Base-by-base conservation (phyloP, 2,797 vertebrate genomes). In the Mycteria americana region DNA sequence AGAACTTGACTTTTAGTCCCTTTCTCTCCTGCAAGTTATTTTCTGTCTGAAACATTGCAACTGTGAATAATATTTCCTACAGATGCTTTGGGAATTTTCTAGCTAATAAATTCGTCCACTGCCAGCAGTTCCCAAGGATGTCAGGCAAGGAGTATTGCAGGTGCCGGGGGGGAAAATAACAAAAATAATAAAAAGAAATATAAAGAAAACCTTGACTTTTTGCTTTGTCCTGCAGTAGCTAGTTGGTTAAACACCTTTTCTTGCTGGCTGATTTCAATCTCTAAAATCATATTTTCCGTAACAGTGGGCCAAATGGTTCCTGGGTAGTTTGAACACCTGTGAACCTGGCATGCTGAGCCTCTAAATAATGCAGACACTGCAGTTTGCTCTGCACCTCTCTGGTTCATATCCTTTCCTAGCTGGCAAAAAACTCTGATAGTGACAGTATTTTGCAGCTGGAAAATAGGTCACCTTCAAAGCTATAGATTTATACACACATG, bases 241-340 rank as follows among this genome's bases (percentile, higher is more conserved):
- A 35, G 25, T 62, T 69, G 39, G 67, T 88, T 81, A 88, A 93
- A 67, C 60, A 89, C 48, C 88, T 89, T 70, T 82, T 63, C 69
- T 91, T 70, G 28, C 63, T 5, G 9, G 30, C 48, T 92, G 80
- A 70, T 62, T 91, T 92, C 37, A 79, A 77, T 88, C 88, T 94
- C 75, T 80, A 88, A 92, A 93, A 63, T 93, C 25, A 22, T 59
- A 46, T 86, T 97, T 97, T 96, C 92, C 87, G 2, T 78, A 21
- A 60, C 51, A 87, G 46, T 18, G 64, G 84, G 64, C 87, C 94
- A 88, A 91, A 65, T 80, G 25, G 16, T 93, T 95, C 86, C 85
- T 85, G 90, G 59, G 89, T 57, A 93, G 81, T 93, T 91, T 89
- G 90, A 95, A 94, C 94, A 95, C 96, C 96, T 95, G 95, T 84